Conservation (phyloP, 2,888 invertebrate genomes). For the Stenotaenia linearis region DNA sequence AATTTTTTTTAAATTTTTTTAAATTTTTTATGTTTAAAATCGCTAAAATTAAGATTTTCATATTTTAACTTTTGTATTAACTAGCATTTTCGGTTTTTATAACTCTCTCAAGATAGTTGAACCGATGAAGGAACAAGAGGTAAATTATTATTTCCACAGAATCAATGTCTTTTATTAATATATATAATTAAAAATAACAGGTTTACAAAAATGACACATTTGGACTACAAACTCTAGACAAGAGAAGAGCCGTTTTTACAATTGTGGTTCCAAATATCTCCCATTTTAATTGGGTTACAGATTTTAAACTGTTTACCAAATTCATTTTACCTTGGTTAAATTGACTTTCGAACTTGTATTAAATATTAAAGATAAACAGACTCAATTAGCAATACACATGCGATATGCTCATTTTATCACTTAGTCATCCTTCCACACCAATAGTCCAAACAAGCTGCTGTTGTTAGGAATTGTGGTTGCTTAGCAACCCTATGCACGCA, state of each 20-base stretch:
- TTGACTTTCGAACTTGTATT: background rate
- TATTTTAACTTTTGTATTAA: background rate
- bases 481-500: background rate
- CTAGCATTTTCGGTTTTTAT: background rate
- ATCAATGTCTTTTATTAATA: background rate
- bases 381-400: background rate
- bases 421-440: background rate
- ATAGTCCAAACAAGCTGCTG: too few species aligned
- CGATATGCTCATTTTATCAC: background rate
- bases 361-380: too few species aligned
- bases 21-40: too few species aligned
- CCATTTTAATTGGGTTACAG: background rate
- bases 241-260: constrained; percentile 56
- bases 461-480: background rate
- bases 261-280: background rate
- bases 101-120: background rate
- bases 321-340: background rate
- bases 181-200: constrained; percentile 50
- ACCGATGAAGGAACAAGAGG: background rate
- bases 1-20: background rate
- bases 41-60: background rate
- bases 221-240: constrained; percentile 68
- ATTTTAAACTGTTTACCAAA: background rate
- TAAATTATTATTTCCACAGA: background rate
- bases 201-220: constrained; percentile 72